Conservation (phyloP, 1,140 invertebrate species). For the Sarcophaga bullata region DNA sequence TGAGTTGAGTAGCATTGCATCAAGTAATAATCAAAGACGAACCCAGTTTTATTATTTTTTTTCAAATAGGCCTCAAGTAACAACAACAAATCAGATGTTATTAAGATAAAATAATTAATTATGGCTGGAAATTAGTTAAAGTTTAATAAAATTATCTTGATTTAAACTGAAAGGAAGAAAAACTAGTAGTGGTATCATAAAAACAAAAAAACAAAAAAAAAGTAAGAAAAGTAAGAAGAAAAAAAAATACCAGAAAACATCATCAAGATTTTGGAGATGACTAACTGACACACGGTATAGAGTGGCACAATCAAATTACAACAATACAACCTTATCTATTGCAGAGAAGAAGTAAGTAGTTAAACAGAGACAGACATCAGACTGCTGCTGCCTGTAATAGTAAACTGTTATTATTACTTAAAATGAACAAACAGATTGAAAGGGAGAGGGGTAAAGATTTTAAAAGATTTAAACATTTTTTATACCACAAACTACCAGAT, state of each 20-base stretch:
- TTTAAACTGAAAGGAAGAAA: conserved; percentile 1
- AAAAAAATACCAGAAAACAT: background rate
- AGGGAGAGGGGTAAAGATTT: too few relatives aligned
- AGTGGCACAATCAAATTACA: background rate
- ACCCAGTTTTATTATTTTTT: too few relatives aligned
- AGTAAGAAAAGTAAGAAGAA: too few relatives aligned
- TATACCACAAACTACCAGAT: too few relatives aligned
- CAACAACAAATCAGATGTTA: conserved; percentile 6
- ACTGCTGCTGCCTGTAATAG: too few relatives aligned
- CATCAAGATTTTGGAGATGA: background rate
- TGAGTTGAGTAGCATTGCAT: background rate
- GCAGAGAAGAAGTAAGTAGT: too few relatives aligned
- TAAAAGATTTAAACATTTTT: too few relatives aligned
- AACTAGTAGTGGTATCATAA: background rate
- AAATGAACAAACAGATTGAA: too few relatives aligned
- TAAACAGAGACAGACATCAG: too few relatives aligned
- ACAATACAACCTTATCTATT: background rate
- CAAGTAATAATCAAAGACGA: background rate
- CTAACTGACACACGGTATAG: background rate
- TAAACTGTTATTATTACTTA: too few relatives aligned
- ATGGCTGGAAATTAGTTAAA: conserved; percentile 26
- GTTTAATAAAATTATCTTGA: conserved; percentile 21
- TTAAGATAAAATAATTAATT: conserved; percentile 31
- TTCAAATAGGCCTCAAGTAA: background rate
- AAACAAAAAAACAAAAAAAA: background rate